phyloP scores from a whole-genome alignment of 2,888 invertebrate species.

The Globia sparganii region DNA sequence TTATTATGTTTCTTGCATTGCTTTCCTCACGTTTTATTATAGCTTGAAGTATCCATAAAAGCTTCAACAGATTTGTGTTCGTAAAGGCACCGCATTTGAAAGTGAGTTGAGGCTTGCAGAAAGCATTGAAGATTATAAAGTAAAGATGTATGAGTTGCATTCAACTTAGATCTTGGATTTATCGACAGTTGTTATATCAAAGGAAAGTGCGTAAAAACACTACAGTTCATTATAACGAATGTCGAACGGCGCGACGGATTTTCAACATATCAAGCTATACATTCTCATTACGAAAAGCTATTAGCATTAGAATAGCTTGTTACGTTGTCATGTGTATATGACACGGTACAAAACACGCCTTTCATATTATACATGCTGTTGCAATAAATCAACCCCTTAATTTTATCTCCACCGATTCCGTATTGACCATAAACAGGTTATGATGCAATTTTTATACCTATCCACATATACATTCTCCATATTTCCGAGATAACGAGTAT shows the following conservation, averaged over 20 bases:
- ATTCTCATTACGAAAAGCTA: background rate
- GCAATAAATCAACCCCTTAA: constrained; percentile 54
- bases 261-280: background rate
- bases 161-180: background rate
- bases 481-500: constrained; percentile 50
- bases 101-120: constrained; percentile 6
- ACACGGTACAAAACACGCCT: background rate
- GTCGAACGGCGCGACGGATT: background rate
- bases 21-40: constrained; percentile 16
- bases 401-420: constrained; percentile 51
- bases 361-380: constrained; percentile 12
- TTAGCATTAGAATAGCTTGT: no score
- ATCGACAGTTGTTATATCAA: background rate
- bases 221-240: constrained; percentile 17
- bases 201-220: background rate
- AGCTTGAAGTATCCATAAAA: constrained; percentile 34
- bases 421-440: constrained; percentile 41
- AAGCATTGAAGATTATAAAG: constrained; percentile 15
- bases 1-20: constrained; percentile 17
- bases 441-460: constrained; percentile 44
- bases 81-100: constrained; percentile 14
- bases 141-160: background rate
- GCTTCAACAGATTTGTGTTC: background rate
- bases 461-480: constrained; percentile 12
- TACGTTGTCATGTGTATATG: background rate